Percentiles rank a stretch among this genome's conserved stretches.
Evolutionary conservation across 1,140 invertebrate genomes (phyloP).

Genomic region (Micrasema longulum): DNA sequence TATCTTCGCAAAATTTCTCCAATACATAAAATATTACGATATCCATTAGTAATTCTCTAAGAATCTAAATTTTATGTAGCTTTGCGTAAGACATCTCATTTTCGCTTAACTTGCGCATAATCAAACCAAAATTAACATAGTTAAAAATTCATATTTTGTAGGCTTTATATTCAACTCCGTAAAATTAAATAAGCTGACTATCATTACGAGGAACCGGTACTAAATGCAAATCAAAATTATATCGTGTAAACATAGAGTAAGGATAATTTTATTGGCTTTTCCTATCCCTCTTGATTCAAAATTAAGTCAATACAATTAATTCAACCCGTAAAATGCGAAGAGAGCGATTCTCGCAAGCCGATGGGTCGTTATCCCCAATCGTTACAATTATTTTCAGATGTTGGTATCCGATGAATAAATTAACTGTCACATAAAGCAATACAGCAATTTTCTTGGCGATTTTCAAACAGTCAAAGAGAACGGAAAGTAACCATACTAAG

Average conservation of each 20-base stretch:
- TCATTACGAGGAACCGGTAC: neutral
- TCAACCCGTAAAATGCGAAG: conserved; percentile 14
- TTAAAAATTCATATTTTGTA: neutral
- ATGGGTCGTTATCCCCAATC: neutral
- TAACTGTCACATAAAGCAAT: conserved; percentile 19
- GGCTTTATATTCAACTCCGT: neutral
- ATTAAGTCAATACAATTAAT: conserved; percentile 36
- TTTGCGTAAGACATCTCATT: no score
- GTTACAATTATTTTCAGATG: conserved; percentile 13
- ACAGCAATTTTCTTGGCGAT: conserved; percentile 1
- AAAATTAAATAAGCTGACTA: conserved; percentile 2
- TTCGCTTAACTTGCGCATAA: neutral
- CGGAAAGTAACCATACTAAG: no score
- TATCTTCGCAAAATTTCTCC: no score
- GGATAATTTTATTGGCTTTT: conserved; percentile 25
- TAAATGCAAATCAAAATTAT: neutral
- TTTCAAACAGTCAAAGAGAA: conserved; percentile 19
- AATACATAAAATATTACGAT: no score
- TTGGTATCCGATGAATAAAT: conserved; percentile 23
- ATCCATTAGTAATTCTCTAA: no score
- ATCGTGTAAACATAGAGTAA: conserved; percentile 17
- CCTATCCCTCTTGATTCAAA: neutral
- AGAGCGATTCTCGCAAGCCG: no score
- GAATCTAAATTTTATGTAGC: no score
- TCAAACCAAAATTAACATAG: neutral